Base-by-base conservation (phyloP, 1,140 invertebrate species). In the Holotrichia oblita region DNA sequence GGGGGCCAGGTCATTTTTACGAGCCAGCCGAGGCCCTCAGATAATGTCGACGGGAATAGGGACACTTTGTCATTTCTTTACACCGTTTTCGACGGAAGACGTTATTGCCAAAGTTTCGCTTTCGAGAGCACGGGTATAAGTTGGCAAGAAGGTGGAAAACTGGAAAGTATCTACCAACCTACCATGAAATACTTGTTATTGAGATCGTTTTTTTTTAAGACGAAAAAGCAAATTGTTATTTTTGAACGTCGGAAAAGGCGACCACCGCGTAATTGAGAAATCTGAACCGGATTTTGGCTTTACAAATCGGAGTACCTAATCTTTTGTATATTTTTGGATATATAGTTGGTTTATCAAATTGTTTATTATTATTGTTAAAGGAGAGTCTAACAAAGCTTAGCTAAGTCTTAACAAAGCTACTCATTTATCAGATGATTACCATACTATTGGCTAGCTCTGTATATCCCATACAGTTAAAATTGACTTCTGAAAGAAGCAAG, bases 11-110 rank as follows among this genome's bases (percentile, higher is more conserved):
- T 77, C 76, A 77, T 77, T 77, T 77, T 77, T 77, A 77, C 59
- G 76, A 77, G 76, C 48, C 48, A 69, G 27, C 59, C 48, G 76
- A 40, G 76, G 61, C 61, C 61, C n/a, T 76, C 34, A 77, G 76
- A 77, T 77, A 77, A 77, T 77, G 59, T 77, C 76, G 76, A 34
- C 59, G 76, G 48, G 61, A 77, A 69, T 77, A 61, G 59, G 48
- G 44, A 77, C 76, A 77, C 76, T 77, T 77, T 77, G 76, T 77
- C 76, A 77, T 77, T 61, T 41, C 76, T 77, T 77, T 61, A 64
- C 59, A 27, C 76, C 61, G 61, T 69, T 69, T 69, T 55, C 61
- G 61, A 20, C 61, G 61, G 61, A 69, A 69, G 61, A 34, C 61
- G 22, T 69, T 69, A 69, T 27, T 69, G 61, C 24, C 22, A 22